Conservation (phyloP, 2,888 invertebrate genomes). For the Pomacea canaliculata region DNA sequence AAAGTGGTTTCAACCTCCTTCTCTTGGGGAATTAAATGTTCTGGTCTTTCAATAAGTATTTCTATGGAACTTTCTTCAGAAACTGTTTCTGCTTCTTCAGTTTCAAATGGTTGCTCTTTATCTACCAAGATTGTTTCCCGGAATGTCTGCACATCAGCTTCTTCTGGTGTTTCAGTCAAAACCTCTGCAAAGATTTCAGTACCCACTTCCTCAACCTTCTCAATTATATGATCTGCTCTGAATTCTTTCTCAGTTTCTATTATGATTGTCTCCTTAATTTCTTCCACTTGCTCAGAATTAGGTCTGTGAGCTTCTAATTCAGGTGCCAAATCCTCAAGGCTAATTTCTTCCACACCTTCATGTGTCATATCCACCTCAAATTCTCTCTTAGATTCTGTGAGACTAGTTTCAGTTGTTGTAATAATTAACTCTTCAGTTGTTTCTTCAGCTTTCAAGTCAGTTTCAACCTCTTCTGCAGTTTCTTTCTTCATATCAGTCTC, state of each 20-base stretch:
- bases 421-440: conserved; percentile 32
- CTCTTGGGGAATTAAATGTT: conserved; percentile 13
- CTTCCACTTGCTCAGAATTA: conserved; percentile 30
- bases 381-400: conserved; percentile 38
- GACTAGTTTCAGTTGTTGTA: conserved; percentile 26
- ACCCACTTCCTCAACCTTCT: conserved; percentile 8
- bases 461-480: conserved; percentile 23
- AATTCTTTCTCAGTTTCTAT: conserved; percentile 32
- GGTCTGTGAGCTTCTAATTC: conserved; percentile 26
- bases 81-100: conserved; percentile 3
- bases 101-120: conserved; percentile 14
- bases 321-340: conserved; percentile 14
- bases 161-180: conserved; percentile 7
- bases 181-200: conserved; percentile 18
- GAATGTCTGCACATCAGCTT: not conserved
- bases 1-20: conserved; percentile 12
- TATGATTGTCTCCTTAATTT: conserved; percentile 30
- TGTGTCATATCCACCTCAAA: conserved; percentile 38
- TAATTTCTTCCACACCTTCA: conserved; percentile 15
- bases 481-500: conserved; percentile 31
- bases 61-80: conserved; percentile 20
- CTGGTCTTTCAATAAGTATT: conserved; percentile 7
- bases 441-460: conserved; percentile 20
- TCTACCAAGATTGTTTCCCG: conserved; percentile 10
- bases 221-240: conserved; percentile 21